Base-by-base conservation (phyloP, 2,888 invertebrate species). In the Apamea anceps region DNA sequence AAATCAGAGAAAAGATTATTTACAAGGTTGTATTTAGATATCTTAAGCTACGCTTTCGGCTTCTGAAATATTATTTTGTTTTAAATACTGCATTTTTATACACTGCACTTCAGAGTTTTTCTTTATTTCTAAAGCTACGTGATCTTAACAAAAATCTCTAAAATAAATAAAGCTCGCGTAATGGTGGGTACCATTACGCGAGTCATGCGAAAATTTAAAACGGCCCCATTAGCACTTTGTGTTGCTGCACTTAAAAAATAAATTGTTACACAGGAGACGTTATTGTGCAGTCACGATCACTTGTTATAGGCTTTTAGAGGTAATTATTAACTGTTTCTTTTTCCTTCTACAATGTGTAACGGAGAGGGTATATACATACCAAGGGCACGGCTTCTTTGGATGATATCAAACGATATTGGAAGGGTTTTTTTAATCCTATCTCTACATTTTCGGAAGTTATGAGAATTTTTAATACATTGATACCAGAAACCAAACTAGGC, bases 211-310 rank as follows among this genome's bases (percentile, higher is more conserved):
- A 89, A 82, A 82, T 81, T 77, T 67, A 42, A 77, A 72, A 66
- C 72, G 72, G 42, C 6, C 13, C 48, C n/a, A 87, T 89, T 89
- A 89, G 42, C 88, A 89, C 90, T 71, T 72, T 28, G 48, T 66
- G 21, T 37, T 54, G 42, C 37, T 57, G 79, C 76, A 83, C 86
- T 80, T 87, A 73, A 72, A 72, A 81, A 51, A 65, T 80, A 77
- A 79, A 84, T 74, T 79, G 75, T 71, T 73, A 74, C 45, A 70
- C 70, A n/a, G 54, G 1, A 65, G n/a, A 60, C 48, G 72, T 77
- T 76, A 87, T 88, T 89, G 84, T 89, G 72, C 72, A 66, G 85
- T 87, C 89, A 89, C 88, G 90, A 79, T 72, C 77, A 0, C 63
- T 32, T 28, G 67, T 42, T 68, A 67, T n/a, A 37, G 32, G 60